A percentile compares a stretch with the other conserved stretches of the same genome.
These are phyloP conservation scores for Siniperca scherzeri DNA, from an alignment of 2,797 vertebrate species.

Conservation along the genomic window DNA sequence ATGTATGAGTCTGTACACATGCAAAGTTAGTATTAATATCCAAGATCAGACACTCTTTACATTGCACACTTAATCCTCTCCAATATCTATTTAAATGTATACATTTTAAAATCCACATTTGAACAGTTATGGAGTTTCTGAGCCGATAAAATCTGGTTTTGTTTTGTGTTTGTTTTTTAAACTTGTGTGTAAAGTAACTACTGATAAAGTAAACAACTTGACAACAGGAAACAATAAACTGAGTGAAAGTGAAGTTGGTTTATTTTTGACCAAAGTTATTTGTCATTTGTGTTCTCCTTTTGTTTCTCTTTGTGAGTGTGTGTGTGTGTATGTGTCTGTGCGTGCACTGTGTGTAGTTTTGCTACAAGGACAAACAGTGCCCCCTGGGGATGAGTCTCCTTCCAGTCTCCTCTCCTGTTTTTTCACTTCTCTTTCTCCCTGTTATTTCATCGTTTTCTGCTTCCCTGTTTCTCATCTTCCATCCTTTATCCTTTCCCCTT, in stretches of 20 bases:
- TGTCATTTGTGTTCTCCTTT: neutral
- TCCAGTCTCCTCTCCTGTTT: conserved; percentile 49
- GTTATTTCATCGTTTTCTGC: neutral
- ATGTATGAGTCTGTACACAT: no score
- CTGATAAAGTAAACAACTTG: neutral
- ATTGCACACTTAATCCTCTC: neutral
- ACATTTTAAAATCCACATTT: neutral
- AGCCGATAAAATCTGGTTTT: neutral
- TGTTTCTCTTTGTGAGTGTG: neutral
- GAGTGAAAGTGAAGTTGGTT: neutral
- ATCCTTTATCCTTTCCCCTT: neutral
- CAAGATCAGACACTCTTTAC: neutral
- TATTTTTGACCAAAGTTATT: conserved; percentile 15
- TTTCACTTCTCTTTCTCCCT: neutral
- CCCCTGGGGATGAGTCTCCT: conserved; percentile 82
- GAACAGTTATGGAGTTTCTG: neutral
- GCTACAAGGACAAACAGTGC: conserved; percentile 83
- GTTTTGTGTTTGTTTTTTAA: no score
- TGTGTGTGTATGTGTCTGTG: neutral
- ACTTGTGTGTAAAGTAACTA: neutral
- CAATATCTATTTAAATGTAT: neutral
- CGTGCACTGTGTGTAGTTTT: neutral
- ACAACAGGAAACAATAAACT: conserved; percentile 13
- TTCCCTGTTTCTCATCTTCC: neutral
- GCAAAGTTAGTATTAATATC: neutral